Base-by-base conservation (phyloP, 1,140 invertebrate genomes). In the Danaus melanippus region DNA sequence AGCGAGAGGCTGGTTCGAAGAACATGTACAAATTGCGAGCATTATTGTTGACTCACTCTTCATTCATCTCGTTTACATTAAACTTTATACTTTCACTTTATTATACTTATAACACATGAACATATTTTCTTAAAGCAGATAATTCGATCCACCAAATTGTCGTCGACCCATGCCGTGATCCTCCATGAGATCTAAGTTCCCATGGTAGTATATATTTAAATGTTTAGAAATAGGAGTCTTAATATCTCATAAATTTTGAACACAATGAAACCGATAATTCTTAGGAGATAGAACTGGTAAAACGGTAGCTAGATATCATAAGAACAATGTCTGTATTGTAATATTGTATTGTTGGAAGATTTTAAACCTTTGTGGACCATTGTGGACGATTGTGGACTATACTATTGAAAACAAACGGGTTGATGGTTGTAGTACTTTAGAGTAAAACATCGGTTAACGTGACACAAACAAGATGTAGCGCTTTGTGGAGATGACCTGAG, bases 231-330 rank as follows among this genome's bases (percentile, higher is more conserved):
- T 66, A 69, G 74, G 60, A 77, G 74, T 60, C 61, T 62, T 70
- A 72, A 74, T 73, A 64, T 68, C 71, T 53, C 63, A 78, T 83
- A 83, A 83, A 83, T 79, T 62, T 69, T 58, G 56, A 67, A 62
- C 60, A 81, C 77, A 83, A 83, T 70, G 64, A 74, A 69, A 84
- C 82, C 80, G 66, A 84, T 84, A 84, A 76, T 72, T 68, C 71
- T 69, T 79, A 71, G 71, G 64, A 68, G 59, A 65, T 48, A 59
- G 74, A 84, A 76, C 75, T 71, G 75, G 62, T 59, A 55, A 65
- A 78, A 84, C 80, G 76, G 80, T 84, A 84, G 78, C 80, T 71
- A 74, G 77, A 69, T 73, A 72, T 59, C 53, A 65, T 62, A 67
- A 76, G 75, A 79, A 81, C 76, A 79, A 84, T 71, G 59, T 64